These are phyloP conservation scores for Calephelis perditalis DNA, from an alignment of 2,888 invertebrate species.

Conservation along the genomic window DNA sequence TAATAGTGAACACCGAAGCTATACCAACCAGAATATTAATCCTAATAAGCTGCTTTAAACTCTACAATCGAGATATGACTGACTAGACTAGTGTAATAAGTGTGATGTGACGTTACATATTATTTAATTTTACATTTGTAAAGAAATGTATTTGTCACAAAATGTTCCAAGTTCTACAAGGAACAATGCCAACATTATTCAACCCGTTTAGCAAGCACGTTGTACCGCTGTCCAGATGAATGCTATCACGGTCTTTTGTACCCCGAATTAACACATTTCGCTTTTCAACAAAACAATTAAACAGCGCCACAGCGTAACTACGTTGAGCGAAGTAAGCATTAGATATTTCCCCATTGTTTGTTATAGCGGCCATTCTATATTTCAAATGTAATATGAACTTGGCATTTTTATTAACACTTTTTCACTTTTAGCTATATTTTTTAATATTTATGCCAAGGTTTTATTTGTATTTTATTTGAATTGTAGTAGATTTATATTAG, in stretches of 20 bases:
- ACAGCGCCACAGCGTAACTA: constrained; percentile 3
- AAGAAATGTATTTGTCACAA: not conserved
- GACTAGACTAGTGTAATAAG: too few species aligned
- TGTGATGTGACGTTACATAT: too few species aligned
- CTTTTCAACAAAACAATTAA: constrained; percentile 10
- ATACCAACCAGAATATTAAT: too few species aligned
- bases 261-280: constrained; percentile 8
- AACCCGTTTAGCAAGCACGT: constrained; percentile 10
- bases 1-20: too few species aligned
- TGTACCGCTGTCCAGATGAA: constrained; percentile 11
- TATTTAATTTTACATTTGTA: not conserved
- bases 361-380: not conserved
- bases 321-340: constrained; percentile 1
- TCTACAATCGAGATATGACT: too few species aligned
- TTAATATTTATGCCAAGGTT: too few species aligned
- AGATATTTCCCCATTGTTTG: constrained; percentile 2
- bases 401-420: too few species aligned
- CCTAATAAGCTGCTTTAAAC: too few species aligned
- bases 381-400: not conserved
- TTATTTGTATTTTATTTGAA: too few species aligned
- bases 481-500: too few species aligned
- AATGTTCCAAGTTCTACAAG: constrained; percentile 3
- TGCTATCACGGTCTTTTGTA: constrained; percentile 8
- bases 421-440: too few species aligned
- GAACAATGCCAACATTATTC: constrained; percentile 6